Conservation (phyloP, 2,113 vertebrate species). For the Pristiophorus japonicus region DNA sequence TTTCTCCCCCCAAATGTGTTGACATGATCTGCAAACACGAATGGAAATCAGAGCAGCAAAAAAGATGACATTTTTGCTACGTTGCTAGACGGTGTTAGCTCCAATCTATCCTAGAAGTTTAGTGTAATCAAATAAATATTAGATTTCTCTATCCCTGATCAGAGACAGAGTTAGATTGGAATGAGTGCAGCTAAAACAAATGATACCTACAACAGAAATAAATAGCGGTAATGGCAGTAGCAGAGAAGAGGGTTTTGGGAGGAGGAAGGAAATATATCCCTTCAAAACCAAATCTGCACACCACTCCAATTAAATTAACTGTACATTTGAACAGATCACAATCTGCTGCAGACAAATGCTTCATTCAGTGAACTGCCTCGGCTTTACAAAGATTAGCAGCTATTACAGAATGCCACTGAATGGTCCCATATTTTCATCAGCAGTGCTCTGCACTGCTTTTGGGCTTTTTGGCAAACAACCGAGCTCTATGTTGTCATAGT, state of each 20-base stretch:
- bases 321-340: slow-evolving; percentile 53
- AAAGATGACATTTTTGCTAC: background rate
- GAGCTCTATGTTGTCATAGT: slow-evolving; percentile 28
- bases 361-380: slow-evolving; percentile 72
- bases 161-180: slow-evolving; percentile 50
- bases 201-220: slow-evolving; percentile 14
- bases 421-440: slow-evolving; percentile 2
- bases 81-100: background rate
- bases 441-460: background rate
- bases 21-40: background rate
- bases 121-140: background rate
- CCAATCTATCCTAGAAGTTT: background rate
- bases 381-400: slow-evolving; percentile 72
- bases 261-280: slow-evolving; percentile 47
- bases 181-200: slow-evolving; percentile 51
- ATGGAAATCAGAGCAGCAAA: background rate
- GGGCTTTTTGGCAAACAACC: slow-evolving; percentile 7
- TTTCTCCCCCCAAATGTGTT: no score
- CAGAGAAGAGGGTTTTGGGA: background rate
- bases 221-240: background rate
- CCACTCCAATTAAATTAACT: slow-evolving; percentile 66
- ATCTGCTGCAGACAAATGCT: slow-evolving; percentile 64
- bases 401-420: slow-evolving; percentile 47
- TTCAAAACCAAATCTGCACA: slow-evolving; percentile 56
- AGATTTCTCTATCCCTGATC: slow-evolving; percentile 44